A percentile compares a stretch with the other conserved stretches of the same genome.
Conservation (phyloP, 2,888 invertebrate genomes). For the Drymonia ruficornis region DNA sequence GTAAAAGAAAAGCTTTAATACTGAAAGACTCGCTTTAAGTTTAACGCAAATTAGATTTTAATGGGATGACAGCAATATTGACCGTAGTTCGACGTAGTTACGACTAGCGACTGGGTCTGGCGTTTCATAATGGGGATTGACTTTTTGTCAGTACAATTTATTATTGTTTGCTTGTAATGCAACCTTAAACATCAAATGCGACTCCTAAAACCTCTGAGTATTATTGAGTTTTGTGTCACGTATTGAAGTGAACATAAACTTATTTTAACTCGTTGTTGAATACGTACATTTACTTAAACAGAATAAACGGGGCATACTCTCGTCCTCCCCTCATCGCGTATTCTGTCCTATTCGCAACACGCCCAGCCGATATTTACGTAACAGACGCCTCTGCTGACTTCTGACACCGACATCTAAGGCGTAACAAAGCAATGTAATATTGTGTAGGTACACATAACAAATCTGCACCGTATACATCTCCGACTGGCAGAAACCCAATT, state of each 20-base stretch:
- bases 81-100: constrained; percentile 41
- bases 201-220: constrained; percentile 17
- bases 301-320: constrained; percentile 66
- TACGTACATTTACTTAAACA: constrained; percentile 66
- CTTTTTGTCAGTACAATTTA: constrained; percentile 31
- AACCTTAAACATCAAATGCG: constrained; percentile 15
- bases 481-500: constrained; percentile 52
- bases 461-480: constrained; percentile 52
- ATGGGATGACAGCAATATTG: constrained; percentile 56
- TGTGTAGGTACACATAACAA: constrained; percentile 59
- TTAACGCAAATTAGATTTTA: constrained; percentile 63
- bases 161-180: neutral
- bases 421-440: constrained; percentile 59
- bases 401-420: constrained; percentile 68
- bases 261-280: constrained; percentile 66
- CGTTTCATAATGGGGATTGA: constrained; percentile 44
- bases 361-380: constrained; percentile 81
- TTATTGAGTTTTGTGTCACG: constrained; percentile 45
- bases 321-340: constrained; percentile 76
- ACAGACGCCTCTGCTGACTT: constrained; percentile 75
- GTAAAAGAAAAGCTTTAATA: constrained; percentile 53
- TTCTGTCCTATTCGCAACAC: constrained; percentile 80
- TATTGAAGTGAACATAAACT: constrained; percentile 59
- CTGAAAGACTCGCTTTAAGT: constrained; percentile 49
- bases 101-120: constrained; percentile 25